Evolutionary conservation across 2,797 vertebrate species (phyloP).

Genomic region (Atherinosoma microstoma): DNA sequence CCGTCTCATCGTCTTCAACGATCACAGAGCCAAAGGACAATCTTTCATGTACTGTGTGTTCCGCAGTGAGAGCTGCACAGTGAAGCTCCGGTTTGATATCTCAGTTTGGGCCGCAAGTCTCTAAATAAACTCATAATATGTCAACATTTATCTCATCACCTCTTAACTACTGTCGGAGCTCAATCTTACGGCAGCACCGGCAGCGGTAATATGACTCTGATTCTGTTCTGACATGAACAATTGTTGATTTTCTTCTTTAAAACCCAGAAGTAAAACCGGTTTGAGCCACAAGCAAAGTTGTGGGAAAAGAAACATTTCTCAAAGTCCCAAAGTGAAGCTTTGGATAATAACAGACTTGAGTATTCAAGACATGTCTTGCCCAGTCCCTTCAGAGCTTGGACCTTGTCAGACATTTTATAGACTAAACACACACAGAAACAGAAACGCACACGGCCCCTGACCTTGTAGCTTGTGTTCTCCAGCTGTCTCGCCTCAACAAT

Average conservation of each 20-base stretch:
- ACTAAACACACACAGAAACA: conserved; percentile 52
- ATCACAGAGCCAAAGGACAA: background rate
- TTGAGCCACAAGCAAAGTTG: conserved; percentile 17
- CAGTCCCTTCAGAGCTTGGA: conserved; percentile 20
- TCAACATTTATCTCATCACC: background rate
- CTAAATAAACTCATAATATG: background rate
- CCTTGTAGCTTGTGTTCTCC: conserved; percentile 46
- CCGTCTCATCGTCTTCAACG: background rate
- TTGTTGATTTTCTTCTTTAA: background rate
- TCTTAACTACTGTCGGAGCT: background rate
- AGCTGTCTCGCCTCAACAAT: conserved; percentile 40
- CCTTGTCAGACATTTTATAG: conserved; percentile 57
- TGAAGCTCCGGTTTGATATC: background rate
- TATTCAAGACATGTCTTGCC: conserved; percentile 43
- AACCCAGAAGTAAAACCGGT: conserved; percentile 12
- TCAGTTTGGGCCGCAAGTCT: background rate
- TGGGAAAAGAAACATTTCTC: conserved; percentile 21
- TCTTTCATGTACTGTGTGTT: background rate
- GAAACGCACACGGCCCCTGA: conserved; percentile 39
- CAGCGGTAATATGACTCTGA: background rate
- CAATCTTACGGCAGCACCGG: background rate
- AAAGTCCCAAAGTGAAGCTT: conserved; percentile 20
- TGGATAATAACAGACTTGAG: conserved; percentile 46
- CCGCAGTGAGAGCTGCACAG: background rate
- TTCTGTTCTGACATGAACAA: conserved; percentile 3